A percentile compares a stretch with the other conserved stretches of the same genome.
phyloP scores from a whole-genome alignment of 2,888 invertebrate genomes.

The Xylophagus ater region DNA sequence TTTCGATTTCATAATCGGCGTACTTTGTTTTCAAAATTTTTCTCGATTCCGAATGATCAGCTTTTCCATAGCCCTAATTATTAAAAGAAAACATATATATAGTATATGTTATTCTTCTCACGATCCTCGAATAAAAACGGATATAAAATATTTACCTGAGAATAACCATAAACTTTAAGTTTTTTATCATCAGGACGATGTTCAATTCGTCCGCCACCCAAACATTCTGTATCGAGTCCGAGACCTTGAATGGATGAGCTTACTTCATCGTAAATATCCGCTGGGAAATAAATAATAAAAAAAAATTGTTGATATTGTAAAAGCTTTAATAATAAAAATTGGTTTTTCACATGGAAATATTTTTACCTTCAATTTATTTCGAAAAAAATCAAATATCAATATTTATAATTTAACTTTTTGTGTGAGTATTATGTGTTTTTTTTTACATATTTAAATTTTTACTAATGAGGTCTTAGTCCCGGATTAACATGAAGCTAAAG shows the following conservation, averaged over 20 bases:
- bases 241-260: slow-evolving; percentile 28
- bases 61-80: slow-evolving; percentile 84
- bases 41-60: slow-evolving; percentile 73
- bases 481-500: too few species aligned
- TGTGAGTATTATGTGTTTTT: too few species aligned
- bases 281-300: slow-evolving; percentile 39
- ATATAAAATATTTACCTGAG: slow-evolving; percentile 48
- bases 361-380: background rate
- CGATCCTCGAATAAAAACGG: background rate
- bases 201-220: slow-evolving; percentile 87
- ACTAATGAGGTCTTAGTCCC: too few species aligned
- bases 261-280: slow-evolving; percentile 68
- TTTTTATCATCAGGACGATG: slow-evolving; percentile 66
- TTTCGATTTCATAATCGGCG: slow-evolving; percentile 63
- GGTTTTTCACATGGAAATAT: background rate
- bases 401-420: too few species aligned
- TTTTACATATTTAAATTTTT: too few species aligned
- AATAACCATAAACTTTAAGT: slow-evolving; percentile 87
- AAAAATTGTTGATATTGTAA: too few species aligned
- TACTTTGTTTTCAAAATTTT: slow-evolving; percentile 62
- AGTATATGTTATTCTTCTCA: background rate
- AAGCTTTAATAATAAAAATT: background rate
- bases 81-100: too few species aligned
- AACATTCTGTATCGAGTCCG: slow-evolving; percentile 62
- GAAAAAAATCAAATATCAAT: too few species aligned